Evolutionary conservation across 2,797 vertebrate species (phyloP).

Genomic region (Schizopygopsis pylzovi): DNA sequence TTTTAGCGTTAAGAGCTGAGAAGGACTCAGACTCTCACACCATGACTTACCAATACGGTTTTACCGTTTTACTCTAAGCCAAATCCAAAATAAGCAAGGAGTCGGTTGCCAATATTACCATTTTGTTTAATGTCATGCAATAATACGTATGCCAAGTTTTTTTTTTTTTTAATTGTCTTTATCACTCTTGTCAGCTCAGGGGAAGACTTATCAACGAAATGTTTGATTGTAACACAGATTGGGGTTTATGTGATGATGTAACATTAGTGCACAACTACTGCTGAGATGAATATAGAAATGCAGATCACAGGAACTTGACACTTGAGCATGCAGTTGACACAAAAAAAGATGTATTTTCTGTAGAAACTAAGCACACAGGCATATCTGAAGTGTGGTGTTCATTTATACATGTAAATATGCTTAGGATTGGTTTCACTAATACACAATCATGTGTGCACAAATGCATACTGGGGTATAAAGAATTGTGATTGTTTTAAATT

Average conservation of each 20-base stretch:
- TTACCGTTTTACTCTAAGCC: too few species aligned
- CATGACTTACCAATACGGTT: neutral
- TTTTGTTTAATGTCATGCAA: neutral
- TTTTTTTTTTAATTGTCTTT: conserved; percentile 34
- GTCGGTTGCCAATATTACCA: neutral
- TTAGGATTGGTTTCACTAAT: neutral
- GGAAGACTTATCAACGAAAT: conserved; percentile 81
- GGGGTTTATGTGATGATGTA: conserved; percentile 4
- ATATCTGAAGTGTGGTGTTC: neutral
- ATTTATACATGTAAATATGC: conserved; percentile 7
- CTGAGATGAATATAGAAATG: neutral
- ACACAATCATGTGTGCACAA: neutral
- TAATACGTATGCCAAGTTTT: neutral
- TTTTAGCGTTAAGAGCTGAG: neutral
- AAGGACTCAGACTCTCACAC: neutral
- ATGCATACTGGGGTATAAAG: neutral
- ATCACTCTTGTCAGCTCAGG: conserved; percentile 72
- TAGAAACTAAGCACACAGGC: too few species aligned
- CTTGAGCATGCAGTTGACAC: neutral
- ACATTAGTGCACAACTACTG: conserved; percentile 11
- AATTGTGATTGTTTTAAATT: neutral
- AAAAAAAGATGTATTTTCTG: too few species aligned
- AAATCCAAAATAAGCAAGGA: neutral
- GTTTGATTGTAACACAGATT: conserved; percentile 75
- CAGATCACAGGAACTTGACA: neutral